Evolutionary conservation across 1,140 invertebrate genomes (phyloP).

Genomic region (Sminthurides bifidus): DNA sequence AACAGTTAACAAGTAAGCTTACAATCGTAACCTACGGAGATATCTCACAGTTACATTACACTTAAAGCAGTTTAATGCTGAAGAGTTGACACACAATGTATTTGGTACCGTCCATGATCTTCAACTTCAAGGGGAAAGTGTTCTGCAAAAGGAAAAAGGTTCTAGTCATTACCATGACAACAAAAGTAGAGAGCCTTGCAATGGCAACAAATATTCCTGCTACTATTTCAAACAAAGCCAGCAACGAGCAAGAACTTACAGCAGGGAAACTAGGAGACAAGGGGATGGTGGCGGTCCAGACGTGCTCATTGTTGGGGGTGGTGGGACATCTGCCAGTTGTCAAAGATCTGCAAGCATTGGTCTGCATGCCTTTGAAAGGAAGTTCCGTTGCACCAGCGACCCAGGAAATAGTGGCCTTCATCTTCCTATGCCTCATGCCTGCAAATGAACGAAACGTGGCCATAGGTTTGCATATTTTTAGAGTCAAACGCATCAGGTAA

Average conservation of each 20-base stretch:
- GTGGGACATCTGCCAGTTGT: background rate
- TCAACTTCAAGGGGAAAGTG: background rate
- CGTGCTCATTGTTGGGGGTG: background rate
- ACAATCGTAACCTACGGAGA: too few relatives aligned
- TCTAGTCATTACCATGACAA: background rate
- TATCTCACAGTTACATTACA: too few relatives aligned
- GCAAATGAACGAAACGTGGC: background rate
- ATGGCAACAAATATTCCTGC: background rate
- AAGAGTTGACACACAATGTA: background rate
- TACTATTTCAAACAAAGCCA: background rate
- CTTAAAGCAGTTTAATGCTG: background rate
- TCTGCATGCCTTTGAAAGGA: background rate
- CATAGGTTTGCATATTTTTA: background rate
- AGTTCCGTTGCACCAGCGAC: background rate
- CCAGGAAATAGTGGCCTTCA: background rate
- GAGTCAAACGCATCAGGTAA: background rate
- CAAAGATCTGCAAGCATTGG: background rate
- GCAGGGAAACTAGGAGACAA: background rate
- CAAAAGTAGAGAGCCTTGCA: background rate
- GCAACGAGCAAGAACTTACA: background rate
- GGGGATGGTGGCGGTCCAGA: background rate
- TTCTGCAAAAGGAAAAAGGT: background rate
- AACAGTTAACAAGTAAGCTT: too few relatives aligned
- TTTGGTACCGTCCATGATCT: slow-evolving; percentile 2
- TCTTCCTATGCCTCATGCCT: background rate